Percentiles rank a stretch among this genome's conserved stretches.
phyloP scores from a whole-genome alignment of 2,888 invertebrate species.

The Periphyllus acericola region DNA sequence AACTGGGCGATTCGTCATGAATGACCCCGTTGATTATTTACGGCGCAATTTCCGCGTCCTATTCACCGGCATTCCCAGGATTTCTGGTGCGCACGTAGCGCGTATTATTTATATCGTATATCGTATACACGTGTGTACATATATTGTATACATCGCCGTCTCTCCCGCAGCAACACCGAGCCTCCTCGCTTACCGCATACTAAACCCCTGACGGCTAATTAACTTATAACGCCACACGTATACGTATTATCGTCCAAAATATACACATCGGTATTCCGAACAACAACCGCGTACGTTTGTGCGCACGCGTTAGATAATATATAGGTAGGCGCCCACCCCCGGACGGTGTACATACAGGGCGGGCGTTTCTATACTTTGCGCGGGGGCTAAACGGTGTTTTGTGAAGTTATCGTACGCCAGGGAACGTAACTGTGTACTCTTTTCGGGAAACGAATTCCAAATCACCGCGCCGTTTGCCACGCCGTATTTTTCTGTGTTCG shows the following conservation, averaged over 20 bases:
- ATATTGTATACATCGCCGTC: neutral
- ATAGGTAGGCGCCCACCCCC: neutral
- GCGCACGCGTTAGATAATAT: neutral
- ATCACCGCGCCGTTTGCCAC: too few relatives aligned
- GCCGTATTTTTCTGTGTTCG: too few relatives aligned
- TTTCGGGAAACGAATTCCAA: too few relatives aligned
- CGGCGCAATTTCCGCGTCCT: slow-evolving; percentile 46
- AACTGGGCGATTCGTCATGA: slow-evolving; percentile 50
- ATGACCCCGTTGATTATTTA: slow-evolving; percentile 52
- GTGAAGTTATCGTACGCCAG: too few relatives aligned
- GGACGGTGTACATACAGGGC: too few relatives aligned
- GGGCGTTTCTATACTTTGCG: too few relatives aligned
- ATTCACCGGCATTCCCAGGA: slow-evolving; percentile 30
- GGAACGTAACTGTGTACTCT: too few relatives aligned
- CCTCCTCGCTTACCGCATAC: slow-evolving; percentile 44
- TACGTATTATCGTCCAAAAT: slow-evolving; percentile 52
- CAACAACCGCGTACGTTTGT: neutral
- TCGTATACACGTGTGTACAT: neutral
- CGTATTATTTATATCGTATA: too few relatives aligned
- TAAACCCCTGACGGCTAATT: slow-evolving; percentile 44
- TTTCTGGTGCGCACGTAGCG: neutral
- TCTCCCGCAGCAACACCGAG: neutral
- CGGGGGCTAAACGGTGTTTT: too few relatives aligned
- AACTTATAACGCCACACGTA: slow-evolving; percentile 49
- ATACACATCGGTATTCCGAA: slow-evolving; percentile 48